A percentile compares a stretch with the other conserved stretches of the same genome.
These are phyloP conservation scores for Misgurnus mizolepis DNA, from an alignment of 2,113 vertebrate species.

Conservation along the genomic window DNA sequence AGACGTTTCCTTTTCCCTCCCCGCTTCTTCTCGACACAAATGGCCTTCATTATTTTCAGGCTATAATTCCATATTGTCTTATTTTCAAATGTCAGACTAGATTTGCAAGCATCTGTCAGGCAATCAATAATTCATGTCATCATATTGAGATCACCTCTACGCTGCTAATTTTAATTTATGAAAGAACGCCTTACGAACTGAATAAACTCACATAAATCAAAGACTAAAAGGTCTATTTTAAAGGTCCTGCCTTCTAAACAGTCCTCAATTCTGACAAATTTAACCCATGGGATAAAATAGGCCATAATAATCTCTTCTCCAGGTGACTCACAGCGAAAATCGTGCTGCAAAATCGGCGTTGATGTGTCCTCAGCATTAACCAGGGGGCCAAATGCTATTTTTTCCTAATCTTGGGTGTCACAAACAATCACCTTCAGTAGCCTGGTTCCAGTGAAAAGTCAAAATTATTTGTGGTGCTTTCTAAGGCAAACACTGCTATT, in stretches of 20 bases:
- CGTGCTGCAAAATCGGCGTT: not conserved
- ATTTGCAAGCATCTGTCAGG: conserved; percentile 35
- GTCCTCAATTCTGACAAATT: not conserved
- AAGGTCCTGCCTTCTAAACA: conserved; percentile 41
- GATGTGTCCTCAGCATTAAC: not conserved
- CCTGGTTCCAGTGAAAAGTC: conserved; percentile 16
- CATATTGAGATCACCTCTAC: conserved; percentile 66
- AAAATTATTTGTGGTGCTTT: not conserved
- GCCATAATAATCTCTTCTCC: not conserved
- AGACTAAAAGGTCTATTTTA: conserved; percentile 43
- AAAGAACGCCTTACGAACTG: conserved; percentile 55
- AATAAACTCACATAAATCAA: conserved; percentile 64
- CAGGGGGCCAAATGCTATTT: conserved; percentile 2
- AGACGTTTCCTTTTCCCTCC: conserved; percentile 47
- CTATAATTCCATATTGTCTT: conserved; percentile 49
- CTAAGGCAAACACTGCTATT: not conserved
- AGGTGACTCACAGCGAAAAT: not conserved
- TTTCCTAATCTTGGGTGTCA: conserved; percentile 3
- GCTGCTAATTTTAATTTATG: conserved; percentile 66
- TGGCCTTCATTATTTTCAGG: conserved; percentile 36
- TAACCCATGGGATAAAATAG: not conserved
- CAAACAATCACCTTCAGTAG: conserved; percentile 24
- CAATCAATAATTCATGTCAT: conserved; percentile 72
- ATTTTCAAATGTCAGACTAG: conserved; percentile 56
- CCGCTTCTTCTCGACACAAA: conserved; percentile 7